Evolutionary conservation across 1,140 invertebrate genomes (phyloP), one percentile per base, ranked within the genome.

Genomic region (Thalassaphorura encarpata): DNA sequence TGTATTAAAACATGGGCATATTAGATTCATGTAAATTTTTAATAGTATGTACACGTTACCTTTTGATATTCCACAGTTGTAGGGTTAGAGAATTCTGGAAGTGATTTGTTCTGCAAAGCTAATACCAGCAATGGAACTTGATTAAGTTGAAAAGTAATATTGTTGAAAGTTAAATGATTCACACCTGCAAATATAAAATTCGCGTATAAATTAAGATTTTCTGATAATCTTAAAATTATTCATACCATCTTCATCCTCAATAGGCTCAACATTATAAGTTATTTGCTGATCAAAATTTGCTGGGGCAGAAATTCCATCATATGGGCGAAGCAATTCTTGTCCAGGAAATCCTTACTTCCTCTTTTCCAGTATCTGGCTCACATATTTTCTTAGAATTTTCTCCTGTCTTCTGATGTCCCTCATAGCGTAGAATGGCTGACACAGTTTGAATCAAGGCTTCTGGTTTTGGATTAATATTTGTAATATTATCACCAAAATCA

Each of bases 311-410:
- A 26, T 29, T 11, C 23, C 46, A 21, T 56, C 39, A 23, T 26
- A 26, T 15, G 54, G 53, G n/a, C 39, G 29, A 5, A 54, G n/a
- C n/a, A 21, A 19, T 19, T 41, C 24, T 49, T 54, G 54, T 21
- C 56, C 50, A 5, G 55, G 15, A 2, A 19, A 31, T 2, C 26
- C 5, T 16, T 26, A 28, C 1, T 55, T 43, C 19, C 27, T 26
- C 28, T 2, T 0, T 47, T 18, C 21, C 6, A 18, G 23, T n/a
- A 48, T 6, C n/a, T 48, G 29, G 13, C 23, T 41, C n/a, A 28
- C n/a, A 21, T 43, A 19, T 2, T 43, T 18, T 21, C 19, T 45
- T 11, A 19, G 27, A 4, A 26, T 50, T 21, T 4, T 39, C 18
- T 6, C 16, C 24, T 5, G 21, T 33, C n/a, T 53, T 11, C 16